phyloP scores from a whole-genome alignment of 2,113 vertebrate species.

The Platycercus adscitus region DNA sequence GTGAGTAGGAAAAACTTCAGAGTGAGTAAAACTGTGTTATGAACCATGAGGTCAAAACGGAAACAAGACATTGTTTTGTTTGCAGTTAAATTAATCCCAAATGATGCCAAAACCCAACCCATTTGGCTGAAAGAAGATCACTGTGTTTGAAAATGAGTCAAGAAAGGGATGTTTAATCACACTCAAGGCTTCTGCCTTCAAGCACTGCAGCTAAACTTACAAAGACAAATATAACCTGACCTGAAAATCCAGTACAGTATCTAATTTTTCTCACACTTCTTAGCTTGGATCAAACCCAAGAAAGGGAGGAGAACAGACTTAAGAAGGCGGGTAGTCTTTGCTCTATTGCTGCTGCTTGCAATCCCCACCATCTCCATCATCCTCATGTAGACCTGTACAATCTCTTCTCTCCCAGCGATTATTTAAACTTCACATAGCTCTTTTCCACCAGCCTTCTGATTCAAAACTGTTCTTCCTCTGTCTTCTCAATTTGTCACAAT shows the following conservation, averaged over 20 bases:
- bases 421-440: neutral
- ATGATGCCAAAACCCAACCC: neutral
- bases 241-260: constrained; percentile 4
- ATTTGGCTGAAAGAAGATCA: neutral
- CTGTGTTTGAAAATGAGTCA: neutral
- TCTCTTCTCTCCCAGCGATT: neutral
- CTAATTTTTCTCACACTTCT: constrained; percentile 14
- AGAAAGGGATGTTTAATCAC: neutral
- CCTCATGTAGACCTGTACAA: neutral
- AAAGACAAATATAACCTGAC: neutral
- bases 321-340: neutral
- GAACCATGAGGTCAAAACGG: neutral
- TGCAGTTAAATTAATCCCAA: neutral
- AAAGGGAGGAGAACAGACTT: neutral
- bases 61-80: neutral
- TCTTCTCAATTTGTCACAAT: neutral
- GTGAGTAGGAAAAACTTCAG: neutral
- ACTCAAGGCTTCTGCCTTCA: neutral
- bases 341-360: neutral
- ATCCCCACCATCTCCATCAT: neutral
- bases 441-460: neutral
- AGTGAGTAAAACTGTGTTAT: neutral
- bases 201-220: neutral
- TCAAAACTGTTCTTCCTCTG: neutral
- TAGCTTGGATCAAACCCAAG: neutral